Percentiles rank a stretch among this genome's conserved stretches.
Evolutionary conservation across 2,888 invertebrate species (phyloP).

Genomic region (Apantesis nais): DNA sequence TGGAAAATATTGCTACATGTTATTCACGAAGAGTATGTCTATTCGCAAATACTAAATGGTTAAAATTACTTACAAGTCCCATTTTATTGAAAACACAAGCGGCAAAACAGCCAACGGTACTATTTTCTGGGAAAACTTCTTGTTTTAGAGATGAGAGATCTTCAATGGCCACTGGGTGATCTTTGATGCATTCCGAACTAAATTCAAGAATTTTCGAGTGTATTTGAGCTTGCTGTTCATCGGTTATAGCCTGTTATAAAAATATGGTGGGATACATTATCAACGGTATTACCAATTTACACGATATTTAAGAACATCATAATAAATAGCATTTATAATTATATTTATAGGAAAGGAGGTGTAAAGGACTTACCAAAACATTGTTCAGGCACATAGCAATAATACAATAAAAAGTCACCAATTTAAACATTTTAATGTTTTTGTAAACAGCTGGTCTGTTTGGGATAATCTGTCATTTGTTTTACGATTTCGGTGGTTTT

Average conservation of each 20-base stretch:
- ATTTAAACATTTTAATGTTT: conserved; percentile 30
- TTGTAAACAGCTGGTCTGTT: conserved; percentile 16
- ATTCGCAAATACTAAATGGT: neutral
- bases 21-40: neutral
- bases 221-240: conserved; percentile 57
- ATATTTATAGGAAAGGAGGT: neutral
- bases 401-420: conserved; percentile 6
- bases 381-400: conserved; percentile 16
- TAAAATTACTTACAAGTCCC: conserved; percentile 59
- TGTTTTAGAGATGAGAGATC: conserved; percentile 57
- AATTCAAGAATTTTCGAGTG: conserved; percentile 56
- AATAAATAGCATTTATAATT: neutral
- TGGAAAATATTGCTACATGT: neutral
- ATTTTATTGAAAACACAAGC: conserved; percentile 63
- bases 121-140: conserved; percentile 56
- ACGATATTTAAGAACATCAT: too few species aligned
- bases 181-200: conserved; percentile 60
- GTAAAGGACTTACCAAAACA: conserved; percentile 21
- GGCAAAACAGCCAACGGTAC: conserved; percentile 63
- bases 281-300: neutral
- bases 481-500: conserved; percentile 22
- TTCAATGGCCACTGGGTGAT: conserved; percentile 53
- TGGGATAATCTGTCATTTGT: conserved; percentile 16
- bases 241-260: conserved; percentile 34
- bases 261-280: neutral